Base-by-base conservation (phyloP, 2,888 invertebrate genomes). In the Drosophila sordidapex region DNA sequence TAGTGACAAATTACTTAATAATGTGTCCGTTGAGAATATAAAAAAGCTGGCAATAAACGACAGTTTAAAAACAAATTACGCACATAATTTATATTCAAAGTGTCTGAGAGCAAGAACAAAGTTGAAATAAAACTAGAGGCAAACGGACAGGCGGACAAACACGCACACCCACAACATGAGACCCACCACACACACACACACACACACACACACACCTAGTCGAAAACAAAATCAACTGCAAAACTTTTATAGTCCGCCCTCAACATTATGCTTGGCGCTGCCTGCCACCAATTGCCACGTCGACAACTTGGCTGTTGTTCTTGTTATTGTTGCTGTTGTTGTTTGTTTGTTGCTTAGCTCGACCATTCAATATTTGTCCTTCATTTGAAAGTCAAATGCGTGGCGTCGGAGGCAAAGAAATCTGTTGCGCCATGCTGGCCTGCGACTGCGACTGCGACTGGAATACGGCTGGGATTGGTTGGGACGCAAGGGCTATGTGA, bases 311-410 rank as follows among this genome's bases (percentile, higher is more conserved):
- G 35, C 36, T 60, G 43, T 57, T 72, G 66, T 69, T 78, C 69
- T 67, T 66, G 40, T 57, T 66, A 35, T 51, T 68, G 66, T 60
- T 81, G 76, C 27, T 78, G 57, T 21, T 73, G 63, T 72, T 81
- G 80, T 70, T 75, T 74, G 71, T 74, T 75, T 81, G 80, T 79
- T 69, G 68, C 76, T 73, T 75, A 54, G 74, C 70, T 81, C 81
- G 73, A 64, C 81, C 84, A 72, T 81, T 77, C 79, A 89, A 89
- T 87, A 89, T 89, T 86, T 90, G 90, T 87, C 90, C 89, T 89
- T 89, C 89, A 89, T 82, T 87, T 90, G 87, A 90, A 89, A 89
- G 89, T 90, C 89, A 89, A 89, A 89, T 89, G 78, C 77, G 86
- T 89, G 58, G 76, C 78, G 86, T 83, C 77, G 80, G 78, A 82